Evolutionary conservation across 2,888 invertebrate genomes (phyloP), one percentile per base, ranked within the genome.

Genomic region (Parthenolecanium corni): DNA sequence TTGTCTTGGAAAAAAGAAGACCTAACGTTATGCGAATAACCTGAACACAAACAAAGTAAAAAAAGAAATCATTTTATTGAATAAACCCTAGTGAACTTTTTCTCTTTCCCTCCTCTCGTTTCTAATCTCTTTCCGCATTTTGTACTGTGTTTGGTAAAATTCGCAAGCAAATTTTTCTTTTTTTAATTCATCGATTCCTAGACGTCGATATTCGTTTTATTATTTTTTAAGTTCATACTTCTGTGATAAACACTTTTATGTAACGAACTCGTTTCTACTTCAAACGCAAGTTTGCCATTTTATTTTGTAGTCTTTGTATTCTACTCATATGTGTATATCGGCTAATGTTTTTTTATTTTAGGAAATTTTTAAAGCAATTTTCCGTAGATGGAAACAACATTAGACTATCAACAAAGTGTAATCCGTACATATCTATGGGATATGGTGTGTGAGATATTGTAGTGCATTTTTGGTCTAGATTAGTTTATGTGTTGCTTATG

Each of bases 1-100:
- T 72, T 79, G 52, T 67, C 70, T n/a, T 65, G 65, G 64, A 58
- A 51, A 31, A 24, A 52, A 57, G 58, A 64, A 52, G 51, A 56
- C 44, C 20, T 42, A 14, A 51, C 38, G n/a, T 44, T 58, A 31
- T 64, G 64, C 58, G 63, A 63, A 31, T 63, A 63, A 42, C 12
- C 21, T 3, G n/a, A 42, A n/a, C 4, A 31, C 4, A 31, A 31
- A 31, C 4, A 31, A 31, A 31, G 31, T 6, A 31, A 31, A 31
- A 31, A 31, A 31, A 31, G 31, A 31, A 31, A 31, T n/a, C 31
- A 31, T n/a, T n/a, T n/a, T n/a, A n/a, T n/a, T n/a, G n/a, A 49
- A 49, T 6, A 1, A 49, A 23, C 49, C 2, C 23, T 23, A 49
- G 21, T 21, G 49, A 49, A 49, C 21, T 49, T 49, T 49, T 20